Conservation (phyloP, 2,888 invertebrate genomes). For the Drosophila fulvimacula region DNA sequence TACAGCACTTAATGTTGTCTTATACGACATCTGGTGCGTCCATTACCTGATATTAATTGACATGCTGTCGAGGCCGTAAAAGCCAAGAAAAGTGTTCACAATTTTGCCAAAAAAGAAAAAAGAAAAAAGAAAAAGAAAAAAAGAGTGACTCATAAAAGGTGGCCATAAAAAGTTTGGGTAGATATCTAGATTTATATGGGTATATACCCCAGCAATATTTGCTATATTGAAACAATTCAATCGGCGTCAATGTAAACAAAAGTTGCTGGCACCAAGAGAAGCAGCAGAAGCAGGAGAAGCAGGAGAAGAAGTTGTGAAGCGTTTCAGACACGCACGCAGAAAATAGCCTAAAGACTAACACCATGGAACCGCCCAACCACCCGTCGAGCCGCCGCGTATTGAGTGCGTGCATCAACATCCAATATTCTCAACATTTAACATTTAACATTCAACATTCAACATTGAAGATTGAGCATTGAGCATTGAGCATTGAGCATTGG, state of each 20-base stretch:
- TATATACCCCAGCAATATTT: not conserved
- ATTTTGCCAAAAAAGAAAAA: slow-evolving; percentile 33
- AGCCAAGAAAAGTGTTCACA: slow-evolving; percentile 49
- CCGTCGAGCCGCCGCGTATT: slow-evolving; percentile 47
- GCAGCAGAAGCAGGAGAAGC: not conserved
- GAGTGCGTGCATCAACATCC: slow-evolving; percentile 45
- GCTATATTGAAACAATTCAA: slow-evolving; percentile 46
- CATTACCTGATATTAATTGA: slow-evolving; percentile 64
- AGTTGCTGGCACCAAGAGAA: not conserved
- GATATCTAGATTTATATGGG: not conserved
- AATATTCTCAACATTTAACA: slow-evolving; percentile 36
- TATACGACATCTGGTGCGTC: slow-evolving; percentile 56
- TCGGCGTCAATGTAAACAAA: slow-evolving; percentile 71
- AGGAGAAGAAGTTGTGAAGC: slow-evolving; percentile 27
- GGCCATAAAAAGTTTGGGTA: slow-evolving; percentile 31
- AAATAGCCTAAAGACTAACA: slow-evolving; percentile 38
- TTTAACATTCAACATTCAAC: slow-evolving; percentile 20
- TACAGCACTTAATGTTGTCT: slow-evolving; percentile 53
- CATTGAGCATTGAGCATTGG: slow-evolving; percentile 49
- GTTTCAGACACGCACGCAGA: slow-evolving; percentile 48
- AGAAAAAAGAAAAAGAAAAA: too few species aligned
- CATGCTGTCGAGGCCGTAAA: slow-evolving; percentile 55
- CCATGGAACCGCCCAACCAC: slow-evolving; percentile 36
- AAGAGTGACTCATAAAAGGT: slow-evolving; percentile 39
- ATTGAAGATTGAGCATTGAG: slow-evolving; percentile 15